Evolutionary conservation across 64 coral and sea anemone genomes (phyloP), one percentile per base, ranked within the genome.

Genomic region (Cladopsammia gracilis): DNA sequence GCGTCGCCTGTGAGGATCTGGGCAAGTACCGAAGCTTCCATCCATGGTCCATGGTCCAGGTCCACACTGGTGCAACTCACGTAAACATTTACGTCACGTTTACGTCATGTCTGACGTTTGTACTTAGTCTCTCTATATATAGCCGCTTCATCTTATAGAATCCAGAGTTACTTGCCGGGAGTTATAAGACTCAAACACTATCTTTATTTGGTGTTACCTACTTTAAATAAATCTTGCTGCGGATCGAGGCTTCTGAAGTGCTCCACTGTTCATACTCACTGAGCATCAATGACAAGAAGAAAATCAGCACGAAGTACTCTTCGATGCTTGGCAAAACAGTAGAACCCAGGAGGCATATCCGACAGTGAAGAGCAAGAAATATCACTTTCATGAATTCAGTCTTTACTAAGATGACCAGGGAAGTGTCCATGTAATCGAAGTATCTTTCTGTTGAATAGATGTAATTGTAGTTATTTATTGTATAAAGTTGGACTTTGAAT

Each of bases 351-450:
- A 83, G 4, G 58, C 54, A 83, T 9, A 83, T 47, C 12, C 25
- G 11, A 1, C n/a, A 4, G 58, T 83, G 79, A 25, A 83, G 10
- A 5, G 14, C 79, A 20, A 83, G 64, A 11, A 83, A 83, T 7
- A 66, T 20, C 13, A 62, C 3, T 25, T 83, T 18, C 18, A 14
- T 61, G 25, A 83, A 23, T 25, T 62, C 18, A 19, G n/a, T 23
- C 56, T 83, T 83, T 16, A 66, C 3, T 11, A 83, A 83, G 42
- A 60, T 60, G 5, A 83, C 79, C 15, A 83, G 13, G 25, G 79
- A 56, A 4, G 56, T 64, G 20, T 14, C 18, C 6, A 83, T n/a
- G 79, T 19, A 83, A 16, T 25, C 50, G 0, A 83, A 25, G 79
- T 83, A 83, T 19, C 12, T 62, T 10, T 83, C 79, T 83, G 79